Conservation (phyloP, 2,113 vertebrate species). For the Solea senegalensis region DNA sequence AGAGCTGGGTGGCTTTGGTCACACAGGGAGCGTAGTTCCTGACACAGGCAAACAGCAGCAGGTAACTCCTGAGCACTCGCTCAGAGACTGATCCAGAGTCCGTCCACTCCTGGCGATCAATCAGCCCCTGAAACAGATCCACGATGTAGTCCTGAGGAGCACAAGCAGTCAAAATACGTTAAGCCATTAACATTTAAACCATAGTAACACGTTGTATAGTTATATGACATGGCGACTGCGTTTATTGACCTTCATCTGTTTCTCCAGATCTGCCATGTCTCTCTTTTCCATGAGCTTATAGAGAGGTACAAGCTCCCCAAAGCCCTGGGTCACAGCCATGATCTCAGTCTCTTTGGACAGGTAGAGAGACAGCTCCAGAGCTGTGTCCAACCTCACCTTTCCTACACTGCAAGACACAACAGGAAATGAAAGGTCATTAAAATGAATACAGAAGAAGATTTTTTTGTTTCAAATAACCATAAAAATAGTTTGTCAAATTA, state of each 20-base stretch:
- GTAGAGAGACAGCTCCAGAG: constrained; percentile 88
- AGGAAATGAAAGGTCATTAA: background rate
- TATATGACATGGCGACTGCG: background rate
- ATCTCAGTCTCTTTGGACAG: constrained; percentile 86
- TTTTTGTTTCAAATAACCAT: too few species aligned
- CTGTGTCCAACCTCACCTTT: constrained; percentile 86
- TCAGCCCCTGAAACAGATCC: constrained; percentile 83
- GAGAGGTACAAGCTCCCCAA: constrained; percentile 87
- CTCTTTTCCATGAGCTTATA: constrained; percentile 93
- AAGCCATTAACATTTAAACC: background rate
- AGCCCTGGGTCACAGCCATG: constrained; percentile 88
- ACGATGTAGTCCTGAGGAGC: constrained; percentile 84
- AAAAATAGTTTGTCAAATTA: too few species aligned
- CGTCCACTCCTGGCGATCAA: constrained; percentile 87
- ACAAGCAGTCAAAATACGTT: background rate
- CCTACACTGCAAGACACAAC: constrained; percentile 75
- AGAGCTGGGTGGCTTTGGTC: constrained; percentile 81
- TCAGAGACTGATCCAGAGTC: constrained; percentile 86
- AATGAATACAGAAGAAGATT: too few species aligned
- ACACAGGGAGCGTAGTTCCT: constrained; percentile 84
- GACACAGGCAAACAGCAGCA: constrained; percentile 85
- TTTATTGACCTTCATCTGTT: constrained; percentile 80
- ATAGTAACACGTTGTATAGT: too few species aligned
- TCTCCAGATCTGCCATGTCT: constrained; percentile 81
- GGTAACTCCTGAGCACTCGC: constrained; percentile 82